These are phyloP conservation scores for Andricus curvator DNA, from an alignment of 2,888 invertebrate genomes.

Conservation along the genomic window DNA sequence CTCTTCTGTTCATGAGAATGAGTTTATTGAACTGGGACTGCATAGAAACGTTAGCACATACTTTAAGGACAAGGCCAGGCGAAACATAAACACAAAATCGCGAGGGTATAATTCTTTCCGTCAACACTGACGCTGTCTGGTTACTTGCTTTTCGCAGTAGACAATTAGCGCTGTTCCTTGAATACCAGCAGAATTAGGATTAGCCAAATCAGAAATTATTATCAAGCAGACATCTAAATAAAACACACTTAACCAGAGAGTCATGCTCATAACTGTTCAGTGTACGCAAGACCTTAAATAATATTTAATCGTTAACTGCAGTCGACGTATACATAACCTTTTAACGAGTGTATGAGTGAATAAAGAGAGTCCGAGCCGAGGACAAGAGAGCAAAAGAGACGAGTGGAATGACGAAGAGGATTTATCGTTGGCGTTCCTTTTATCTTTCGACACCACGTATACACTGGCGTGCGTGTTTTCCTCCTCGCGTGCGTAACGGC, in stretches of 20 bases:
- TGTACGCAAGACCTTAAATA: slow-evolving; percentile 36
- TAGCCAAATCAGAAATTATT: not conserved
- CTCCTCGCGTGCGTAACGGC: slow-evolving; percentile 38
- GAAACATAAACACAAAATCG: not conserved
- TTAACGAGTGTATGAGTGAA: slow-evolving; percentile 33
- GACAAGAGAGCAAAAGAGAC: not conserved
- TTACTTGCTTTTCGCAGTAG: not conserved
- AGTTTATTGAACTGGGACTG: slow-evolving; percentile 5
- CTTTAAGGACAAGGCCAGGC: slow-evolving; percentile 24
- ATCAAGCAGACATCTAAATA: slow-evolving; percentile 8
- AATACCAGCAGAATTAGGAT: slow-evolving; percentile 16
- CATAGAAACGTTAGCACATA: not conserved
- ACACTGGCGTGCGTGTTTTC: slow-evolving; percentile 38
- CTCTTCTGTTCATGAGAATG: not conserved
- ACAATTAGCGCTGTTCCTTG: not conserved
- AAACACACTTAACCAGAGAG: not conserved
- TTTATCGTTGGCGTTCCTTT: slow-evolving; percentile 40
- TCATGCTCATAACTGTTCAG: slow-evolving; percentile 5
- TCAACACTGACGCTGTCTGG: not conserved
- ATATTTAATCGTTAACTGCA: slow-evolving; percentile 32
- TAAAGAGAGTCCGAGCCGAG: slow-evolving; percentile 37
- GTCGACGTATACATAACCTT: slow-evolving; percentile 24
- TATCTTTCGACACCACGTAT: slow-evolving; percentile 41
- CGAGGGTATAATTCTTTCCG: slow-evolving; percentile 17
- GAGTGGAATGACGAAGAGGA: slow-evolving; percentile 32